phyloP scores from a whole-genome alignment of 1,140 invertebrate genomes.

The Drosophila tropicalis region DNA sequence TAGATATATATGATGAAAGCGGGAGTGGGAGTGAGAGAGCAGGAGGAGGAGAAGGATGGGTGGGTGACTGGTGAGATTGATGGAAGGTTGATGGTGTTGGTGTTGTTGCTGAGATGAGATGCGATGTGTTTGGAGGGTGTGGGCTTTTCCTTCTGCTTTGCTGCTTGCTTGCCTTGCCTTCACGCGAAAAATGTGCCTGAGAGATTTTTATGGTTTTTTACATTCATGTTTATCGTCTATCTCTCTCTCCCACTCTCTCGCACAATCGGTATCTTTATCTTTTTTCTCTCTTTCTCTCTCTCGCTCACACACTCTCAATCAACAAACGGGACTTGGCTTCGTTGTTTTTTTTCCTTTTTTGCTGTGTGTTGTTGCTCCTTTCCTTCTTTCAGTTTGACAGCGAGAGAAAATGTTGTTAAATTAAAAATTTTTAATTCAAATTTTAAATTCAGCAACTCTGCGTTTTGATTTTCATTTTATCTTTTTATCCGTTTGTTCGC shows the following conservation, averaged over 20 bases:
- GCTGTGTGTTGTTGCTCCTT: slow-evolving; percentile 35
- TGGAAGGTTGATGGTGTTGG: background rate
- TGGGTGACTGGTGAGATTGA: background rate
- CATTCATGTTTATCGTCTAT: slow-evolving; percentile 60
- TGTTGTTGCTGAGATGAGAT: slow-evolving; percentile 2
- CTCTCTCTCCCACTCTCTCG: slow-evolving; percentile 59
- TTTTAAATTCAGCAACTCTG: too few species aligned
- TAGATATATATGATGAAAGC: background rate
- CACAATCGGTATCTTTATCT: slow-evolving; percentile 50
- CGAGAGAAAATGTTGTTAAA: slow-evolving; percentile 20
- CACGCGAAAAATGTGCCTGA: slow-evolving; percentile 69
- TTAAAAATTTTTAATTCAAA: slow-evolving; percentile 60
- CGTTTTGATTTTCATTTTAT: too few species aligned
- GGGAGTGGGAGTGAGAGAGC: slow-evolving; percentile 24
- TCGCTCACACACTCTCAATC: slow-evolving; percentile 38
- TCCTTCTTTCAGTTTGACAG: slow-evolving; percentile 16
- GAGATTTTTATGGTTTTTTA: slow-evolving; percentile 70
- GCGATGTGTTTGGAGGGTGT: slow-evolving; percentile 21
- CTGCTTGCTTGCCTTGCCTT: slow-evolving; percentile 6
- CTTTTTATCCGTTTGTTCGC: too few species aligned
- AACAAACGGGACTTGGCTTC: slow-evolving; percentile 52
- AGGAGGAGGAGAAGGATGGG: background rate
- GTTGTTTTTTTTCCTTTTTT: slow-evolving; percentile 29
- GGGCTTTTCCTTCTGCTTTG: slow-evolving; percentile 47
- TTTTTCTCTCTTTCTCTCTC: slow-evolving; percentile 37